phyloP scores from a whole-genome alignment of 2,113 vertebrate genomes.

The Aleadryas rufinucha region DNA sequence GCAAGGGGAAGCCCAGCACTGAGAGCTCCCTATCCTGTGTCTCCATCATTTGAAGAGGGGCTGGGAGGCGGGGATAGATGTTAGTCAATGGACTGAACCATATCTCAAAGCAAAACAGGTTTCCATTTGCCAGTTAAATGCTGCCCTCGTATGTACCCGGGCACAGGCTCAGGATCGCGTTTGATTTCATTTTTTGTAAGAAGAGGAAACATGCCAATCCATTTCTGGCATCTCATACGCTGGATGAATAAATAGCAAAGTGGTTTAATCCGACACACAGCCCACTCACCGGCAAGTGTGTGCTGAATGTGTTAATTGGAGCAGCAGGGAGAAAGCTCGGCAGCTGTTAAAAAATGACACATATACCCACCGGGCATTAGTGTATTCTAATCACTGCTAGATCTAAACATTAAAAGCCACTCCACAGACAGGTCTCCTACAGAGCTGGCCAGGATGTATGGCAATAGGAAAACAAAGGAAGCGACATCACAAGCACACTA shows the following conservation, averaged over 20 bases:
- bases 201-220: neutral
- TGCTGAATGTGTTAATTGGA: slow-evolving; percentile 75
- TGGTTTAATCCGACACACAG: slow-evolving; percentile 75
- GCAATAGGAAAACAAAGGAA: slow-evolving; percentile 58
- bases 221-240: neutral
- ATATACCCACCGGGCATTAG: slow-evolving; percentile 74
- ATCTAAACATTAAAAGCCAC: slow-evolving; percentile 70
- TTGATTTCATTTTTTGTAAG: neutral
- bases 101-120: slow-evolving; percentile 19
- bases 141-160: neutral
- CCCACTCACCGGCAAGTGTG: slow-evolving; percentile 69
- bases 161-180: neutral
- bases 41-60: slow-evolving; percentile 72
- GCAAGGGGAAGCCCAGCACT: slow-evolving; percentile 61
- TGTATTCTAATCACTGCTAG: slow-evolving; percentile 69
- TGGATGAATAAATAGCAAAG: slow-evolving; percentile 53
- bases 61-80: slow-evolving; percentile 66
- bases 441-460: neutral
- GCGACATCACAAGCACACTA: neutral
- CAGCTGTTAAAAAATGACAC: slow-evolving; percentile 79
- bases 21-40: slow-evolving; percentile 61
- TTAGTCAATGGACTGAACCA: slow-evolving; percentile 79
- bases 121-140: neutral
- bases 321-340: slow-evolving; percentile 73
- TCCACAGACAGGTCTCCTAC: slow-evolving; percentile 48